Conservation (phyloP, 2,888 invertebrate species). For the Chrysomela aeneicollis region DNA sequence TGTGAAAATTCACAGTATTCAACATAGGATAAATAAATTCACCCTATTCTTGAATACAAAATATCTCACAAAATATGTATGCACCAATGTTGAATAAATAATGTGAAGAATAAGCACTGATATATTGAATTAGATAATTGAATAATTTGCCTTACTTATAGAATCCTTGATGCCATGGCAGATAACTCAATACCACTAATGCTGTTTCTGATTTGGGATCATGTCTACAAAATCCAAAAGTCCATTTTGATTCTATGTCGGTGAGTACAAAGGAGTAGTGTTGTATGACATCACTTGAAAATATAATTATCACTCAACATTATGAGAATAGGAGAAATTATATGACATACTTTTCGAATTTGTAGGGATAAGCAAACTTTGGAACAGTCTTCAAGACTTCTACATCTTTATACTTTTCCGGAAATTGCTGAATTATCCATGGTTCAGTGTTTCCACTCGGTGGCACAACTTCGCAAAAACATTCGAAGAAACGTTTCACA, state of each 20-base stretch:
- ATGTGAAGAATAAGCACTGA: too few species aligned
- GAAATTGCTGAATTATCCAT: slow-evolving; percentile 85
- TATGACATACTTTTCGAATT: slow-evolving; percentile 71
- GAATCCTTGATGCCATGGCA: slow-evolving; percentile 98
- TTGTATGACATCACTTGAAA: slow-evolving; percentile 79
- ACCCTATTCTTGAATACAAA: too few species aligned
- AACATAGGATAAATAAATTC: too few species aligned
- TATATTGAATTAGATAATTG: slow-evolving; percentile 12
- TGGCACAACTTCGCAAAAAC: slow-evolving; percentile 82
- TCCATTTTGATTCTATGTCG: slow-evolving; percentile 93
- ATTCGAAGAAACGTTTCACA: slow-evolving; percentile 80
- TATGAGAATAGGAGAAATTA: slow-evolving; percentile 11
- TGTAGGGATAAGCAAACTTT: slow-evolving; percentile 90
- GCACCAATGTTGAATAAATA: too few species aligned
- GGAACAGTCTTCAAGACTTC: slow-evolving; percentile 87
- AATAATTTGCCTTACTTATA: slow-evolving; percentile 74
- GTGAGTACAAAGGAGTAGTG: slow-evolving; percentile 98
- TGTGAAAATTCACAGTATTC: too few species aligned
- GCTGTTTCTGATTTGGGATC: slow-evolving; percentile 90
- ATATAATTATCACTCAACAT: slow-evolving; percentile 5
- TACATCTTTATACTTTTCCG: slow-evolving; percentile 82
- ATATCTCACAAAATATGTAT: too few species aligned
- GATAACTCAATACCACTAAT: slow-evolving; percentile 83
- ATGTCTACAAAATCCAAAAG: slow-evolving; percentile 96
- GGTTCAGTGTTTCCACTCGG: slow-evolving; percentile 71